phyloP scores from a whole-genome alignment of 2,113 vertebrate genomes.

The Pelobates fuscus region DNA sequence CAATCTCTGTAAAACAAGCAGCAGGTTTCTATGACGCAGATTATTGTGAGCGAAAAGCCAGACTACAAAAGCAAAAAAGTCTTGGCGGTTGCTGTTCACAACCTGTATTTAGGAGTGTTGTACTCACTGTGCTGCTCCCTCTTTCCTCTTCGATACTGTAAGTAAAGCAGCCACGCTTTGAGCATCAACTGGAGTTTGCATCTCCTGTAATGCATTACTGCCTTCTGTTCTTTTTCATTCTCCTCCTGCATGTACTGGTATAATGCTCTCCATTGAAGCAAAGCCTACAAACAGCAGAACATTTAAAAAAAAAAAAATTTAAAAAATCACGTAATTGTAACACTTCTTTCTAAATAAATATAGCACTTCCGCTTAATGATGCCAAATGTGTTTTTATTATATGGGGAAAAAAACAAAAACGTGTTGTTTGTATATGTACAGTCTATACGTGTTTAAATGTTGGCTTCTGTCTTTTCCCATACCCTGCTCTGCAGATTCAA shows the following conservation, averaged over 20 bases:
- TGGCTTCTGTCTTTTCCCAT: conserved; percentile 50
- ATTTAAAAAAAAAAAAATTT: not conserved
- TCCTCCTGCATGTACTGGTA: conserved; percentile 55
- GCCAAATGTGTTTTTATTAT: too few species aligned
- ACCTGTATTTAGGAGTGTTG: too few species aligned
- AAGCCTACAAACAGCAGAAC: conserved; percentile 66
- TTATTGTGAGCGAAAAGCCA: too few species aligned
- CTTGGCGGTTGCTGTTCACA: too few species aligned
- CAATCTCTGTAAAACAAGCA: conserved; percentile 59
- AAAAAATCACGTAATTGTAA: not conserved
- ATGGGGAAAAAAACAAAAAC: too few species aligned
- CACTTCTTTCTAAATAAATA: not conserved
- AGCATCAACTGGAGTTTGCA: conserved; percentile 62
- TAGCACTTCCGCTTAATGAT: too few species aligned
- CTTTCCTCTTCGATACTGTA: conserved; percentile 65
- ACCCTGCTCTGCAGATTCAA: conserved; percentile 73
- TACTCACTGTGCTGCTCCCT: conserved; percentile 65
- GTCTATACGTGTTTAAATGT: too few species aligned
- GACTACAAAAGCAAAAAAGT: not conserved
- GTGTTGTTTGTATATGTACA: too few species aligned
- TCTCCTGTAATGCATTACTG: conserved; percentile 58
- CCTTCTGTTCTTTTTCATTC: conserved; percentile 63
- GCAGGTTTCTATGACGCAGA: too few species aligned
- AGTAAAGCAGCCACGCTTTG: conserved; percentile 68
- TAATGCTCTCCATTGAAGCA: conserved; percentile 75